Conservation (phyloP, 1,140 invertebrate species). For the Caenorhabditis brenneri region DNA sequence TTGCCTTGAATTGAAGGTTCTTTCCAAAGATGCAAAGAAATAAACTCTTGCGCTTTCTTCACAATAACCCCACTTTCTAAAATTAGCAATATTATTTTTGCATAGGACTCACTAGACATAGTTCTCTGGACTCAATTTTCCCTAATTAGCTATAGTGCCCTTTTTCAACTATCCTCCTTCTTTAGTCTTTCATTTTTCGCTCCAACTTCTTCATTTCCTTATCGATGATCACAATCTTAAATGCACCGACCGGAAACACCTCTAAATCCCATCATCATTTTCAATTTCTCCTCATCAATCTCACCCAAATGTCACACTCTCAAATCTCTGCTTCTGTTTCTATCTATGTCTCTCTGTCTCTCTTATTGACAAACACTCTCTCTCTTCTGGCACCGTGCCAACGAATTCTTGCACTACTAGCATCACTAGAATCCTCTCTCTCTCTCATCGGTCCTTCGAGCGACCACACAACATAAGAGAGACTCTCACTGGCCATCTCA, state of each 20-base stretch:
- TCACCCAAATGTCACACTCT: not conserved
- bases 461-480: not conserved
- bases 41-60: no score
- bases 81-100: no score
- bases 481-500: constrained; percentile 37
- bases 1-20: no score
- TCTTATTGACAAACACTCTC: constrained; percentile 8
- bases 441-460: no score
- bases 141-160: not conserved
- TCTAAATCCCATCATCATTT: constrained; percentile 26
- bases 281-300: not conserved
- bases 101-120: no score
- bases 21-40: no score
- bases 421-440: not conserved
- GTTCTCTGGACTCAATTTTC: no score
- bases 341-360: not conserved
- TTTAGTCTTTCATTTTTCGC: not conserved
- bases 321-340: not conserved
- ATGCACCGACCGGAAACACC: not conserved
- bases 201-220: not conserved
- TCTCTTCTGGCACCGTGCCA: constrained; percentile 13
- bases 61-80: no score
- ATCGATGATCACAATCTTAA: constrained; percentile 5
- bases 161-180: not conserved
- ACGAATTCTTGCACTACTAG: not conserved